A percentile compares a stretch with the other conserved stretches of the same genome.
Evolutionary conservation across 2,888 invertebrate species (phyloP).

Genomic region (Halictus quadricinctus): DNA sequence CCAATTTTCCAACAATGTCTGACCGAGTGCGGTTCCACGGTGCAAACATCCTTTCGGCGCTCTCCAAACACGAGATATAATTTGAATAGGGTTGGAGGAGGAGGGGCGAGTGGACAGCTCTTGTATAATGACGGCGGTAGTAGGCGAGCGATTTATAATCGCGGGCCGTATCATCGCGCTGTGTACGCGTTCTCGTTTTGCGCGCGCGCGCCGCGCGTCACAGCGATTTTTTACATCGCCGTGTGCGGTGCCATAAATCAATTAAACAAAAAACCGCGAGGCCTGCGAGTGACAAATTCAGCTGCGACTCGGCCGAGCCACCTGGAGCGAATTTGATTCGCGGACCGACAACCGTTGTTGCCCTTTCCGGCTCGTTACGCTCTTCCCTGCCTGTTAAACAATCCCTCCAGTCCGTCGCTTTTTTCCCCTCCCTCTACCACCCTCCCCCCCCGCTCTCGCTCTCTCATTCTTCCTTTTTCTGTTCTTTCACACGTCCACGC

Average conservation of each 20-base stretch:
- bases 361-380: slow-evolving; percentile 40
- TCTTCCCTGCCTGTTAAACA: slow-evolving; percentile 7
- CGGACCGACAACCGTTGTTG: slow-evolving; percentile 27
- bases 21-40: slow-evolving; percentile 14
- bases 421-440: neutral
- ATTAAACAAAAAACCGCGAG: slow-evolving; percentile 61
- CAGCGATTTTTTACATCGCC: slow-evolving; percentile 59
- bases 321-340: slow-evolving; percentile 59
- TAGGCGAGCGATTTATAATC: slow-evolving; percentile 36
- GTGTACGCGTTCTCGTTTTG: neutral
- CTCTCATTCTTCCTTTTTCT: neutral
- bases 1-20: neutral
- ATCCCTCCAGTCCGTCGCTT: neutral
- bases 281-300: slow-evolving; percentile 63
- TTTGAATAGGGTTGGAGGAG: neutral
- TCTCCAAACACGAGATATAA: neutral
- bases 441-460: neutral
- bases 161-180: slow-evolving; percentile 31
- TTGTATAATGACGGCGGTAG: slow-evolving; percentile 18
- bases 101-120: neutral
- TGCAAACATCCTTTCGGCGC: slow-evolving; percentile 1
- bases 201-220: slow-evolving; percentile 29
- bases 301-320: slow-evolving; percentile 52
- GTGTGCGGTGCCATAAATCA: slow-evolving; percentile 59
- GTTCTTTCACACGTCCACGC: neutral